Conservation (phyloP, 1,140 invertebrate species). For the Anastrepha obliqua region DNA sequence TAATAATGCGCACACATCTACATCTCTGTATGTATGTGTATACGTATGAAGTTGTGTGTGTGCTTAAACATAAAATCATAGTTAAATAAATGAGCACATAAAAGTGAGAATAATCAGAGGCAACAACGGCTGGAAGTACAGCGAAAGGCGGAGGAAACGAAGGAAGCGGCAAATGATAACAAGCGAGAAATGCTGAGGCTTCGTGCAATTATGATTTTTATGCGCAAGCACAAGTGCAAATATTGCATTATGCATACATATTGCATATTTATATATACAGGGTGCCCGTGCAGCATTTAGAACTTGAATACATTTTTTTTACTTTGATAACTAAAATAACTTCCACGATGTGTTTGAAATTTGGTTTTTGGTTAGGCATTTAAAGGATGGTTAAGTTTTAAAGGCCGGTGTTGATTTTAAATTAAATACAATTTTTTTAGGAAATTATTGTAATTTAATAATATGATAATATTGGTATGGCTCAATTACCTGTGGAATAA, state of each 20-base stretch:
- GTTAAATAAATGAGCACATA: not conserved
- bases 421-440: too few relatives aligned
- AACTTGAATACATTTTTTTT: too few relatives aligned
- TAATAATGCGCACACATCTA: not conserved
- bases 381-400: too few relatives aligned
- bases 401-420: too few relatives aligned
- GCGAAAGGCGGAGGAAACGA: not conserved
- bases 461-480: too few relatives aligned
- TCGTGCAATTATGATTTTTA: not conserved
- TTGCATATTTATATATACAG: not conserved
- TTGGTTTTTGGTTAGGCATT: too few relatives aligned
- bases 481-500: too few relatives aligned
- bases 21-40: not conserved
- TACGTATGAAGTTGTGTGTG: not conserved
- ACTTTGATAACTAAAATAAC: too few relatives aligned
- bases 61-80: not conserved
- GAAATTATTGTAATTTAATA: too few relatives aligned
- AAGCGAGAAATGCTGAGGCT: not conserved
- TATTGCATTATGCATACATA: not conserved
- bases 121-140: not conserved
- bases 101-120: constrained; percentile 23
- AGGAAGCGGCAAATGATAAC: not conserved
- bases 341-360: too few relatives aligned
- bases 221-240: not conserved
- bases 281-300: too few relatives aligned